These are phyloP conservation scores for Sylvia borin DNA, from an alignment of 2,797 vertebrate species.

Conservation along the genomic window DNA sequence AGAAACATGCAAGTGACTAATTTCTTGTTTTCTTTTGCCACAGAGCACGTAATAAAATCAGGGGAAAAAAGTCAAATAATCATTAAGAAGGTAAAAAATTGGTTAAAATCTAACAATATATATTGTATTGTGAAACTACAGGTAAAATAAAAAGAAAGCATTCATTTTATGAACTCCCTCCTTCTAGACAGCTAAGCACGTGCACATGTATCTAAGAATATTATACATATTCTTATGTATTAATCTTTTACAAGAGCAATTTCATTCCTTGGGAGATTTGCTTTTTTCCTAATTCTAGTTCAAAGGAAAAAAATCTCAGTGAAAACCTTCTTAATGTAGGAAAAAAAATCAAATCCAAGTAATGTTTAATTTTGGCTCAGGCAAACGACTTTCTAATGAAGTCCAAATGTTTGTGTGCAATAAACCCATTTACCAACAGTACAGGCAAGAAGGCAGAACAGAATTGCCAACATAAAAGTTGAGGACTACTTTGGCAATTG, in stretches of 20 bases:
- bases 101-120: not conserved
- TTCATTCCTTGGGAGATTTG: not conserved
- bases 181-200: not conserved
- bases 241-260: not conserved
- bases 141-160: not conserved
- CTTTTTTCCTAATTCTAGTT: not conserved
- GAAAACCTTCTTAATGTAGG: not conserved
- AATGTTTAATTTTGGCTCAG: not conserved
- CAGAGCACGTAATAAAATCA: not conserved
- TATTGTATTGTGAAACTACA: not conserved
- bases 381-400: constrained; percentile 8
- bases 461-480: constrained; percentile 25
- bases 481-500: not conserved
- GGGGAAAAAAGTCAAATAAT: not conserved
- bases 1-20: not conserved
- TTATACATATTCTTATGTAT: not conserved
- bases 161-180: not conserved
- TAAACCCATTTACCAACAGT: constrained; percentile 4
- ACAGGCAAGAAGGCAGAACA: constrained; percentile 16
- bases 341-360: not conserved
- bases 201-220: not conserved
- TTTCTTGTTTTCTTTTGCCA: not conserved
- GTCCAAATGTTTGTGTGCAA: constrained; percentile 2
- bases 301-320: not conserved
- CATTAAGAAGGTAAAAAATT: not conserved